Base-by-base conservation (phyloP, 2,797 vertebrate genomes). In the Acipenser oxyrinchus region DNA sequence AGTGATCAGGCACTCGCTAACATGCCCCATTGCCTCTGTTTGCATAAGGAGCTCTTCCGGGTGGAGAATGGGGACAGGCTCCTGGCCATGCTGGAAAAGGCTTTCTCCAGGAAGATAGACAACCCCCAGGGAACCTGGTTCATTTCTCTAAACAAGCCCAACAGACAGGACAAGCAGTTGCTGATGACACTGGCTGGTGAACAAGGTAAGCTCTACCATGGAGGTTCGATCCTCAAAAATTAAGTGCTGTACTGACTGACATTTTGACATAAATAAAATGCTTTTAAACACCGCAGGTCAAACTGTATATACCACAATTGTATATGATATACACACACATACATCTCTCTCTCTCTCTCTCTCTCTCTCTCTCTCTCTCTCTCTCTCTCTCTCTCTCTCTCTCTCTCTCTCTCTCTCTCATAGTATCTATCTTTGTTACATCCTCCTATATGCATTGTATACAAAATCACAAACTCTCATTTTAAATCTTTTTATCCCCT, bases 91-190 rank as follows among this genome's bases (percentile, higher is more conserved):
- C 82, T 99, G 67, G 93, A 95, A 71, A 87, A 83, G 6, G 88
- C 89, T 15, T 95, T 98, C 74, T 92, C 93, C 12, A 89, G 87
- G 3, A 93, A 91, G 64, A 86, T 90, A 66, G 87, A 88, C 6
- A 88, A 90, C 70, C 91, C 84, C 0, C 91, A 87, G 57, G 92
- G 90, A 69, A 91, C 91, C 48, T 99, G 95, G 96, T 79, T 87
- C 65, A 88, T 99, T 57, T 95, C 92, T 65, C 84, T 99, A 73
- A 98, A 93, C 88, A 99, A 99, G 73, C 94, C 95, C 6, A 94
- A 87, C 9, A 90, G 94, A 78, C 92, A 95, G 1, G 93, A 96
- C 61, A 92, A 90, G 72, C 93, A 97, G 80, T 88, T 99, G 62
- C 88, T 98, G 63, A 95, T 99, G 94, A 93, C 94, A 0, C 79